Evolutionary conservation across 2,113 vertebrate genomes (phyloP).

Genomic region (zebrafish (Danio rerio)): DNA sequence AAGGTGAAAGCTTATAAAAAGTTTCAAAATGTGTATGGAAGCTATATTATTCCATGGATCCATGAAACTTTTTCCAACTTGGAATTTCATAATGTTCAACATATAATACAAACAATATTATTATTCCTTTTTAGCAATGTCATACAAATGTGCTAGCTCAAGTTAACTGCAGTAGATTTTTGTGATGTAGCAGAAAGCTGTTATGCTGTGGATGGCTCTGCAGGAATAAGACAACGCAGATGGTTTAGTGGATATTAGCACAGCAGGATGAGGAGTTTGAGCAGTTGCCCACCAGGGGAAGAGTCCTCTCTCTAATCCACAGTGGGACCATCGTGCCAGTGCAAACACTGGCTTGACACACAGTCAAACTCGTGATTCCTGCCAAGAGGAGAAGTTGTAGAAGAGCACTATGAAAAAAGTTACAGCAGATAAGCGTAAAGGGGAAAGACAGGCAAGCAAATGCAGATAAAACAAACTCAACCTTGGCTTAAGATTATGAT

Average conservation of each 20-base stretch:
- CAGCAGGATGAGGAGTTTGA: slow-evolving; percentile 75
- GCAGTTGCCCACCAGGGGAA: slow-evolving; percentile 62
- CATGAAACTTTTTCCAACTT: no score
- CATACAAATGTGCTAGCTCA: not conserved
- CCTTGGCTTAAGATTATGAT: slow-evolving; percentile 28
- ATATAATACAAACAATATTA: no score
- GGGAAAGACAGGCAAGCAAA: not conserved
- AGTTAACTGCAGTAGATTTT: not conserved
- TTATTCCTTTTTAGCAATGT: no score
- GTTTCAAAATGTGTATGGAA: no score
- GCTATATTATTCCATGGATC: no score
- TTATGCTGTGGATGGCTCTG: slow-evolving; percentile 20
- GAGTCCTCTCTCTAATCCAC: slow-evolving; percentile 68
- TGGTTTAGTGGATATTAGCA: slow-evolving; percentile 85
- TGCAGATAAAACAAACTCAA: slow-evolving; percentile 13
- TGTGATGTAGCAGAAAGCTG: not conserved
- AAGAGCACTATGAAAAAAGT: not conserved
- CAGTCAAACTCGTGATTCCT: slow-evolving; percentile 14
- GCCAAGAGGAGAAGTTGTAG: slow-evolving; percentile 6
- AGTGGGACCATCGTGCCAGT: slow-evolving; percentile 4
- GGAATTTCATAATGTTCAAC: no score
- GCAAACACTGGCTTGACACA: slow-evolving; percentile 43
- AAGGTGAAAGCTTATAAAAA: no score
- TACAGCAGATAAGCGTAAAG: not conserved
- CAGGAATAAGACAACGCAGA: slow-evolving; percentile 71